A percentile compares a stretch with the other conserved stretches of the same genome.
Evolutionary conservation across 2,113 vertebrate genomes (phyloP).

Genomic region (Theristicus caerulescens): DNA sequence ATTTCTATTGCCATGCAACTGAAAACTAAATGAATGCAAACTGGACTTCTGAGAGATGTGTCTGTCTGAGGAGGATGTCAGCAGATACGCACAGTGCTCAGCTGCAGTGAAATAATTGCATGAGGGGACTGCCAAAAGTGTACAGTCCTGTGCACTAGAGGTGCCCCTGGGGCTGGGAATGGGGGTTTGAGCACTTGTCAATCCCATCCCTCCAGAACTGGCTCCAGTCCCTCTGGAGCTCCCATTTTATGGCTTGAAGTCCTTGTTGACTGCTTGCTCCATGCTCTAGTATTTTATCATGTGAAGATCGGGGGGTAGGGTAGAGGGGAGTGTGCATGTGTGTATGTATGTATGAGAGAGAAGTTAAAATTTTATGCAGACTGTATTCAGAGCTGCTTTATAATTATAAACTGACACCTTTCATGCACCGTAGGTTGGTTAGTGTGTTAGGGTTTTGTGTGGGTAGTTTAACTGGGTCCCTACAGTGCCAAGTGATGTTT

Average conservation of each 20-base stretch:
- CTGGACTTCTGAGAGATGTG: not conserved
- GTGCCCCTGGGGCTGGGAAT: not conserved
- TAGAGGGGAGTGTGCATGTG: rapidly evolving
- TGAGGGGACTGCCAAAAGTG: not conserved
- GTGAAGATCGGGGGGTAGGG: not conserved
- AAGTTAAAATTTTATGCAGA: not conserved
- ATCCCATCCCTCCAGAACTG: not conserved
- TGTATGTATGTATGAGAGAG: not conserved
- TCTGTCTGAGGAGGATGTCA: not conserved
- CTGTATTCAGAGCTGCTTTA: not conserved
- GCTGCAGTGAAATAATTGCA: not conserved
- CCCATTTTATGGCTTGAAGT: not conserved
- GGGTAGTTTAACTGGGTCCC: constrained; percentile 7
- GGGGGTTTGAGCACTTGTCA: not conserved
- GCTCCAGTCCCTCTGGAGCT: not conserved
- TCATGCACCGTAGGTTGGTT: not conserved
- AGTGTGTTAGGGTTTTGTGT: not conserved
- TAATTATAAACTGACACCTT: not conserved
- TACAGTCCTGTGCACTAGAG: not conserved
- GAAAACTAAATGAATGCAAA: not conserved
- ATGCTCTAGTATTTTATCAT: not conserved
- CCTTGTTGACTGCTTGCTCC: not conserved
- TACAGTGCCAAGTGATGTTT: constrained; percentile 2
- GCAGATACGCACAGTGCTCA: not conserved
- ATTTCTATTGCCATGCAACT: not conserved